These are phyloP conservation scores for Actinernus sp. DNA, from an alignment of 92 coral and sea anemone genomes.

Conservation along the genomic window DNA sequence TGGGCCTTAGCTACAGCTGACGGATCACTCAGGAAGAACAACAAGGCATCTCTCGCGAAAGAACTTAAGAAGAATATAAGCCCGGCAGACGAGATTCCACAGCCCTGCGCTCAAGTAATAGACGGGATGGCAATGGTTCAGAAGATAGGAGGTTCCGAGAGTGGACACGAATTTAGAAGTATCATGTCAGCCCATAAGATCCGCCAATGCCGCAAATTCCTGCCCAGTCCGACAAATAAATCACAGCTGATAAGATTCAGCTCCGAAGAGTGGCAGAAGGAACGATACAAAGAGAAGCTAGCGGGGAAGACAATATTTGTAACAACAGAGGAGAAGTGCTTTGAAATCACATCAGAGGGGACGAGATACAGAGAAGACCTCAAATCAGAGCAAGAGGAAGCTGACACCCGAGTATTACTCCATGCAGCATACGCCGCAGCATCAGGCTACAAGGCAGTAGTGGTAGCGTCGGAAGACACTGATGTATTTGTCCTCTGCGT, in stretches of 20 bases:
- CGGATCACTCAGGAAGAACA: constrained; percentile 36
- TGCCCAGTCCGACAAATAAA: constrained; percentile 35
- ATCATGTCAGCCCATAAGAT: constrained; percentile 38
- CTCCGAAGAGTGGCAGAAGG: constrained; percentile 36
- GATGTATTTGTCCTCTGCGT: constrained; percentile 55
- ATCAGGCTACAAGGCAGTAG: constrained; percentile 27
- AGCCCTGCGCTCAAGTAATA: constrained; percentile 48
- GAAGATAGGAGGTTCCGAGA: constrained; percentile 37
- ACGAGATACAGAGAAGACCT: constrained; percentile 22
- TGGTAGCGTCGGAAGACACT: constrained; percentile 64
- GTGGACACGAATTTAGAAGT: constrained; percentile 32
- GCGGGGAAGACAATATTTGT: constrained; percentile 39
- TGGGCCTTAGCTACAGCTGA: constrained; percentile 37
- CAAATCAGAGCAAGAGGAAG: constrained; percentile 59
- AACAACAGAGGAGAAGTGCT: constrained; percentile 32
- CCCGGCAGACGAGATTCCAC: constrained; percentile 37
- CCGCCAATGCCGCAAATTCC: constrained; percentile 47
- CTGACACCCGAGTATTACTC: constrained; percentile 57
- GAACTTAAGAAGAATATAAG: constrained; percentile 40
- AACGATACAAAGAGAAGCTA: constrained; percentile 31
- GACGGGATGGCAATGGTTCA: constrained; percentile 81
- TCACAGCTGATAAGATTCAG: constrained; percentile 20
- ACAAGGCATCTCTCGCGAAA: constrained; percentile 29
- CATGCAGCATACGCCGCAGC: constrained; percentile 47
- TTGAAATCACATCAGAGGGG: constrained; percentile 31